phyloP scores from a whole-genome alignment of 2,888 invertebrate genomes.

The Timema podura region DNA sequence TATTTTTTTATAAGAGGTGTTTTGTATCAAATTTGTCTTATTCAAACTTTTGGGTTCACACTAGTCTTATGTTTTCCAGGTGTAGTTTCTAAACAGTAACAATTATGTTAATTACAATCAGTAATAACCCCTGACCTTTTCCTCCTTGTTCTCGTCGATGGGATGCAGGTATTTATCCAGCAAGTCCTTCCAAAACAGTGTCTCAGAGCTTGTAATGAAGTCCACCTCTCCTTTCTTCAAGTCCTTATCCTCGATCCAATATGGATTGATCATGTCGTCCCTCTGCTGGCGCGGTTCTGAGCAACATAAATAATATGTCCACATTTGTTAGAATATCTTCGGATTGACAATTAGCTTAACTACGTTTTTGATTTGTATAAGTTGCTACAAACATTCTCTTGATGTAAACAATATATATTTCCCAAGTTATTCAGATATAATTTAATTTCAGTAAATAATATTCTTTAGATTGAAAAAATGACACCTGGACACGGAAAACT shows the following conservation, averaged over 20 bases:
- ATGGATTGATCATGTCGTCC: slow-evolving; percentile 47
- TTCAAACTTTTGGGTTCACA: no score
- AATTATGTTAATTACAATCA: no score
- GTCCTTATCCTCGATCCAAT: slow-evolving; percentile 45
- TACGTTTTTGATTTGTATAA: not conserved
- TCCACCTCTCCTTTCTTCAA: slow-evolving; percentile 43
- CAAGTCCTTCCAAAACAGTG: slow-evolving; percentile 48
- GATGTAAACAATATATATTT: no score
- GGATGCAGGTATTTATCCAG: slow-evolving; percentile 50
- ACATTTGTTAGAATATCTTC: not conserved
- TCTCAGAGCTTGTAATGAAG: slow-evolving; percentile 44
- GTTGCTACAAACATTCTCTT: not conserved
- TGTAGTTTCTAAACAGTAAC: no score
- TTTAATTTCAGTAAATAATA: no score
- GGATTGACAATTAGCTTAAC: not conserved
- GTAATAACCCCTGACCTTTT: slow-evolving; percentile 31
- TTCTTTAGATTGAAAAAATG: no score
- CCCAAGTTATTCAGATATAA: no score
- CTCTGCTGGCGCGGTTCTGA: slow-evolving; percentile 39
- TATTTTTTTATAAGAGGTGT: no score
- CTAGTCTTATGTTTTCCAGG: no score
- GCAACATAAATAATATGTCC: not conserved
- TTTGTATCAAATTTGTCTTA: no score
- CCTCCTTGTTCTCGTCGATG: slow-evolving; percentile 41
- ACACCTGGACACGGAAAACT: no score